A percentile compares a stretch with the other conserved stretches of the same genome.
phyloP scores from a whole-genome alignment of 1,140 invertebrate species.

The Drosophila aff. region DNA sequence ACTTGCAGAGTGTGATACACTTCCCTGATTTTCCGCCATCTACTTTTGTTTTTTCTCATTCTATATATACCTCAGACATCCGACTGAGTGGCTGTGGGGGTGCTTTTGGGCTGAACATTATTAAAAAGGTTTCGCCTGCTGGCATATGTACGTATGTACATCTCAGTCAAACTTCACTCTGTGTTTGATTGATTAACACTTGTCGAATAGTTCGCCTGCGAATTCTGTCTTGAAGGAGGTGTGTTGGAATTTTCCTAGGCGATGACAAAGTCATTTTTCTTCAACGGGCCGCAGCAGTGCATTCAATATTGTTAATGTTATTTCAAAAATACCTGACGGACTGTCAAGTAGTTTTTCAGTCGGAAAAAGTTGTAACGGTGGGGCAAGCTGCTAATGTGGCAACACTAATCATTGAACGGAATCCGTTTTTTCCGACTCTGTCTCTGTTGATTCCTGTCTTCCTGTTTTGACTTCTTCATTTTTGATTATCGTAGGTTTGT shows the following conservation, averaged over 20 bases:
- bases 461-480: neutral
- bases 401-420: constrained; percentile 57
- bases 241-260: constrained; percentile 24
- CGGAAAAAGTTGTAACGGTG: neutral
- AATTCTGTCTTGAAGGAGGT: constrained; percentile 23
- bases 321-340: constrained; percentile 65
- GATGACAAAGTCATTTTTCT: constrained; percentile 66
- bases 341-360: constrained; percentile 18
- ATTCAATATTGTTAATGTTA: constrained; percentile 57
- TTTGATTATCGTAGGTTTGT: neutral
- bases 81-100: constrained; percentile 15
- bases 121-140: constrained; percentile 75
- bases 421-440: neutral
- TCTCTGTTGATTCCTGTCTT: constrained; percentile 29
- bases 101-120: constrained; percentile 61
- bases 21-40: constrained; percentile 11
- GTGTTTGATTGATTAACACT: constrained; percentile 74
- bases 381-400: constrained; percentile 47
- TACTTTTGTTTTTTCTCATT: constrained; percentile 53
- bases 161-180: constrained; percentile 40
- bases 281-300: constrained; percentile 48
- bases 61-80: constrained; percentile 57
- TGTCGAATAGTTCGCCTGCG: constrained; percentile 68
- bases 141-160: constrained; percentile 70
- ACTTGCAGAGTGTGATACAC: neutral